These are phyloP conservation scores for Haemorhous mexicanus DNA, from an alignment of 2,113 vertebrate genomes.

Conservation along the genomic window DNA sequence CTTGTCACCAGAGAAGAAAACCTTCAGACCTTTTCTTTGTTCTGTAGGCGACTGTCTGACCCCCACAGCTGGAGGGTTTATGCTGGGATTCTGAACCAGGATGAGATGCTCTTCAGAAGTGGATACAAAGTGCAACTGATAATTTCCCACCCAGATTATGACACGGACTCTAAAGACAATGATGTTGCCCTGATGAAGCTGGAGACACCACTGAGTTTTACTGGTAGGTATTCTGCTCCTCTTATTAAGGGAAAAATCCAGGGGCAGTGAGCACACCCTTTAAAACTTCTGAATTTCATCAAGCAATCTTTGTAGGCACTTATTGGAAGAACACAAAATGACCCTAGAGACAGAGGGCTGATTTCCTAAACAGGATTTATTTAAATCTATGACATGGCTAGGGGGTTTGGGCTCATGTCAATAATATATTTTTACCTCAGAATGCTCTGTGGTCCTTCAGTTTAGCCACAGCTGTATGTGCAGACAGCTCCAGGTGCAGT, in stretches of 20 bases:
- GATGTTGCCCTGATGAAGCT: conserved; percentile 80
- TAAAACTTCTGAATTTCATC: not conserved
- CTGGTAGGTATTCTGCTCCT: conserved; percentile 18
- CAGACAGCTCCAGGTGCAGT: not conserved
- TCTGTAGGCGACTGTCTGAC: conserved; percentile 41
- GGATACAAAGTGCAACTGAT: conserved; percentile 54
- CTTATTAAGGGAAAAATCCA: not conserved
- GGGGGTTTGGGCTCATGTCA: not conserved
- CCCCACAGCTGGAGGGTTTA: conserved; percentile 60
- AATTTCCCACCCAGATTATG: conserved; percentile 72
- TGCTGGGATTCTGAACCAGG: conserved; percentile 65
- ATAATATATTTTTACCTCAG: not conserved
- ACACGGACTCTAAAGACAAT: conserved; percentile 72
- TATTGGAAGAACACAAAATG: not conserved
- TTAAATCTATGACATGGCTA: not conserved
- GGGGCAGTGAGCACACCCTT: not conserved
- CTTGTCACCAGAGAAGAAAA: not conserved
- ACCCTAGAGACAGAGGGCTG: not conserved
- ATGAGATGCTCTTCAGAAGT: not conserved
- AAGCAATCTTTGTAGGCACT: not conserved
- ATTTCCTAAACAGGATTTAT: not conserved
- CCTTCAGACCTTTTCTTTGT: not conserved
- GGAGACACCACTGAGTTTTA: conserved; percentile 50
- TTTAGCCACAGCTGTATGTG: not conserved
- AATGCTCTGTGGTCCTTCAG: not conserved